Conservation (phyloP, 2,888 invertebrate species). For the Opisthograptis luteolata region DNA sequence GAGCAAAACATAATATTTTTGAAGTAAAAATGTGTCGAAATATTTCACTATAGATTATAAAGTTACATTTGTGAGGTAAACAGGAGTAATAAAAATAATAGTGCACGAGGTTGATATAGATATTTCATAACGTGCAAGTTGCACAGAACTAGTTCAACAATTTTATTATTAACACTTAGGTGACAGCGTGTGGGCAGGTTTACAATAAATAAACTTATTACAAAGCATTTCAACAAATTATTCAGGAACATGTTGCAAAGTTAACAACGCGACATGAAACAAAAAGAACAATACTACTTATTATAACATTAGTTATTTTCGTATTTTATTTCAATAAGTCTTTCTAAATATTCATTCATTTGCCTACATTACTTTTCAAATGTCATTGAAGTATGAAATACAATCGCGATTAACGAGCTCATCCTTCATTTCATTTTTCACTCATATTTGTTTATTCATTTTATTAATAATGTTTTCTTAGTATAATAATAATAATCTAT, state of each 20-base stretch:
- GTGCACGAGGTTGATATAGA: slow-evolving; percentile 20
- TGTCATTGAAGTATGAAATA: slow-evolving; percentile 83
- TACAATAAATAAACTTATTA: not conserved
- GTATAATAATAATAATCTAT: slow-evolving; percentile 85
- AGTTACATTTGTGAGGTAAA: not conserved
- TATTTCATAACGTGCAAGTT: not conserved
- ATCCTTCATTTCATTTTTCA: slow-evolving; percentile 77
- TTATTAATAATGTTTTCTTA: slow-evolving; percentile 84
- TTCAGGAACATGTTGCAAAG: slow-evolving; percentile 33
- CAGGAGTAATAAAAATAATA: not conserved
- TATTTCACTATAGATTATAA: too few relatives aligned
- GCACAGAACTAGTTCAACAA: slow-evolving; percentile 15
- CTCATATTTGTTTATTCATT: slow-evolving; percentile 83
- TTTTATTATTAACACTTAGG: slow-evolving; percentile 1
- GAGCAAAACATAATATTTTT: too few relatives aligned
- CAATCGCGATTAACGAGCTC: slow-evolving; percentile 81
- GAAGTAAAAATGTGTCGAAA: too few relatives aligned
- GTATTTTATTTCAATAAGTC: slow-evolving; percentile 84
- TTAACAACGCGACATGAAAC: slow-evolving; percentile 60
- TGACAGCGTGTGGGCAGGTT: not conserved
- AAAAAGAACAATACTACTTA: slow-evolving; percentile 74
- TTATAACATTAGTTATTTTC: slow-evolving; percentile 80
- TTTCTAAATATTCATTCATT: slow-evolving; percentile 84
- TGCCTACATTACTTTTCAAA: slow-evolving; percentile 81
- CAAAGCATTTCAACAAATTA: slow-evolving; percentile 1